phyloP scores from a whole-genome alignment of 1,140 invertebrate genomes.

The Brachionus sp. region DNA sequence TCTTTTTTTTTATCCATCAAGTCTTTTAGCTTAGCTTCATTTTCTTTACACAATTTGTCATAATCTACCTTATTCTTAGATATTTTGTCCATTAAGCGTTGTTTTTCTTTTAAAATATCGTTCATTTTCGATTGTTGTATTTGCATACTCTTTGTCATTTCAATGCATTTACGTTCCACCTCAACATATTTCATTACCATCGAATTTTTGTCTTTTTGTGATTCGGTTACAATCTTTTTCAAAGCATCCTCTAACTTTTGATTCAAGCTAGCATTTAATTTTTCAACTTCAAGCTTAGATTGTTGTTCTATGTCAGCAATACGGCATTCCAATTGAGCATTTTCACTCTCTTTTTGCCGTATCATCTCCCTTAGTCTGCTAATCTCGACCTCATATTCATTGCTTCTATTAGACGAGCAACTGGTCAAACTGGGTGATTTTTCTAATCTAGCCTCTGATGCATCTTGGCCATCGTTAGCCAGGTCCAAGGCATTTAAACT shows the following conservation, averaged over 20 bases:
- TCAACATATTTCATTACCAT: conserved; percentile 45
- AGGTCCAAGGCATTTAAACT: background rate
- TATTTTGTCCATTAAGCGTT: background rate
- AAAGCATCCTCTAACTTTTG: conserved; percentile 29
- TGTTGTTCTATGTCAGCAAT: background rate
- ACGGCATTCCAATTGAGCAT: background rate
- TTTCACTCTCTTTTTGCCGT: background rate
- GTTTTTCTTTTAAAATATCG: conserved; percentile 35
- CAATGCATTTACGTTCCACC: conserved; percentile 25
- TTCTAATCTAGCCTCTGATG: background rate
- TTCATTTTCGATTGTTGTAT: conserved; percentile 10
- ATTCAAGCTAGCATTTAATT: conserved; percentile 2
- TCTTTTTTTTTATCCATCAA: conserved; percentile 5
- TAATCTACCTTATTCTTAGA: background rate
- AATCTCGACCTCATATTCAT: conserved; percentile 21
- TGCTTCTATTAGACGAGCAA: background rate
- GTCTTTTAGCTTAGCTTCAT: conserved; percentile 3
- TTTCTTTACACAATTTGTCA: conserved; percentile 7
- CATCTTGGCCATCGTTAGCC: background rate
- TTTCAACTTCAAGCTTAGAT: conserved; percentile 7
- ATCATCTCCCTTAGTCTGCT: conserved; percentile 3
- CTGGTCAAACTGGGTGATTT: background rate
- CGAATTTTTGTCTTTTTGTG: conserved; percentile 38
- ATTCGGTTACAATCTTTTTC: conserved; percentile 21
- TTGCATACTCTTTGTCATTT: conserved; percentile 24